These are phyloP conservation scores for Heliconius melpomene DNA, from an alignment of 1,140 invertebrate species.

Conservation along the genomic window DNA sequence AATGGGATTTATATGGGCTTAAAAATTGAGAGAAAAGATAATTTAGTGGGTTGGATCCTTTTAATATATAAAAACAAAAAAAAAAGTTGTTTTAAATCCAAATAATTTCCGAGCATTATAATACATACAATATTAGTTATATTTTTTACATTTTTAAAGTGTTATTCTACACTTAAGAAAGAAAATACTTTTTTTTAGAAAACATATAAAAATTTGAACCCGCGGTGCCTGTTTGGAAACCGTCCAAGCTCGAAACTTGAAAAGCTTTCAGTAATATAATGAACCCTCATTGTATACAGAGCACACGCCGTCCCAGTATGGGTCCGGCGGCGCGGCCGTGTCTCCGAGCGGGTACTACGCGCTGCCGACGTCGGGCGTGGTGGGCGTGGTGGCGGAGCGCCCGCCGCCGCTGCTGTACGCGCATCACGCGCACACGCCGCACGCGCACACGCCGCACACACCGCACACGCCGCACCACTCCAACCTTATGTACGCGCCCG, in stretches of 20 bases:
- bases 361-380: constrained; percentile 67
- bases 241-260: too few relatives aligned
- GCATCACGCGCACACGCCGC: constrained; percentile 65
- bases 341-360: constrained; percentile 65
- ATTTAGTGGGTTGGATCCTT: not conserved
- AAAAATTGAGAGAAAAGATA: not conserved
- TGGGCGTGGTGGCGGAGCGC: constrained; percentile 62
- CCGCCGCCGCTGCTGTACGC: constrained; percentile 69
- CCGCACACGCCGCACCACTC: constrained; percentile 62
- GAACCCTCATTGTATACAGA: not conserved
- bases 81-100: not conserved
- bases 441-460: constrained; percentile 53
- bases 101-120: not conserved
- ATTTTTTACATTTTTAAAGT: too few relatives aligned
- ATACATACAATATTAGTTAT: too few relatives aligned
- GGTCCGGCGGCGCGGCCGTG: constrained; percentile 57
- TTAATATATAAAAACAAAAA: not conserved
- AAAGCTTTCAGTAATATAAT: too few relatives aligned
- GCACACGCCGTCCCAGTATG: constrained; percentile 60
- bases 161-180: too few relatives aligned
- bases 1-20: too few relatives aligned
- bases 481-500: constrained; percentile 69
- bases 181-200: too few relatives aligned
- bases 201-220: too few relatives aligned
- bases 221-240: too few relatives aligned